Base-by-base conservation (phyloP, 2,888 invertebrate species). In the Morpho helenor region DNA sequence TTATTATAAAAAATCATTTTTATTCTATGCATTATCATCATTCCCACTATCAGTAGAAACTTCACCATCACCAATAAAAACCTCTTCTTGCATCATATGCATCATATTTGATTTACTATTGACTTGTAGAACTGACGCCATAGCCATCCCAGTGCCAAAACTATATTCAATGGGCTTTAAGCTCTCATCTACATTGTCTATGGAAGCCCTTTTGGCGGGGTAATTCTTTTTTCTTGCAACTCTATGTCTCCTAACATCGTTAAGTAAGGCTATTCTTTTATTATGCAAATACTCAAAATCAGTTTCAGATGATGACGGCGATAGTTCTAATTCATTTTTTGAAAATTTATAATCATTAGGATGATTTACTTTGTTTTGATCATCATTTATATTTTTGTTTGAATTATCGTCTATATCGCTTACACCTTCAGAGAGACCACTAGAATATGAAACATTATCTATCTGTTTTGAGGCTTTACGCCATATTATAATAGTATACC, bases 41-140 rank as follows among this genome's bases (percentile, higher is more conserved):
- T 91, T 86, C 0, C 91, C 91, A 62, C 90, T 91, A 51, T 91
- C 91, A n/a, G 77, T 70, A 0, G 89, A 89, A 0, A 90, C 87
- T 52, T 91, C 88, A 0, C 91, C 91, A 42, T 87, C 82, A 0
- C 89, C 91, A n/a, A 80, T 74, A 67, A 89, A 91, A 0, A 88
- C 82, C 39, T 90, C 89, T 57, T 91, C 91, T 2, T 73, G 69
- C 0, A 70, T 75, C 71, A 84, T 75, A 64, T 72, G 74, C 0
- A 77, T 73, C 9, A 80, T 68, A 57, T 73, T 75, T 0, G 68
- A 66, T 42, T 69, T 74, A 65, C 67, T 74, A 57, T 78, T 83
- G 0, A 80, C 73, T 65, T 88, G 87, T 60, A 91, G 70, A 57
- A 91, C 76, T 0, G 91, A 87, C 0, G 91, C 91, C 81, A 91